Evolutionary conservation across 2,888 invertebrate genomes (phyloP).

Genomic region (Scaptomyza flava): DNA sequence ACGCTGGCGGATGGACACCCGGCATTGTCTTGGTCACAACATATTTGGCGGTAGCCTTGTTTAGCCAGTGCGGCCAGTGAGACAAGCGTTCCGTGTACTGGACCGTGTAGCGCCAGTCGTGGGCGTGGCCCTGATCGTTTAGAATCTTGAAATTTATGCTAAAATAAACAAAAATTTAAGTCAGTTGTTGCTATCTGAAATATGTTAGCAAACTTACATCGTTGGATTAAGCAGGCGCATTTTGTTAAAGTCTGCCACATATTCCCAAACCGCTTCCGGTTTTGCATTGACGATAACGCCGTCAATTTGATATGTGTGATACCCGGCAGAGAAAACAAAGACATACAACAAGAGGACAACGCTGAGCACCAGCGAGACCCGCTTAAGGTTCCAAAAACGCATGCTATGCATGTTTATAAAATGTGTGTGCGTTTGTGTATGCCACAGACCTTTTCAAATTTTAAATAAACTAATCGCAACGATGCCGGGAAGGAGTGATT

Average conservation of each 20-base stretch:
- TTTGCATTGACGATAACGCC: constrained; percentile 86
- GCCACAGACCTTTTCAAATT: constrained; percentile 37
- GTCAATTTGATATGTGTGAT: constrained; percentile 85
- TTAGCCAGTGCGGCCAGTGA: constrained; percentile 87
- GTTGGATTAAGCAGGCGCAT: constrained; percentile 89
- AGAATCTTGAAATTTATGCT: constrained; percentile 88
- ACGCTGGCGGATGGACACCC: constrained; percentile 83
- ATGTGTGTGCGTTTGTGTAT: constrained; percentile 26
- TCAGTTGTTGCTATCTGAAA: constrained; percentile 1
- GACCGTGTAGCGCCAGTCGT: constrained; percentile 89
- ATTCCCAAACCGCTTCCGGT: constrained; percentile 89
- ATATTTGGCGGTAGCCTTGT: constrained; percentile 86
- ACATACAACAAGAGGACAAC: constrained; percentile 68
- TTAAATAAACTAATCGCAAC: constrained; percentile 62
- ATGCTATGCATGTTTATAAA: constrained; percentile 61
- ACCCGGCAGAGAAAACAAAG: constrained; percentile 76
- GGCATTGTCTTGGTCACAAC: constrained; percentile 86
- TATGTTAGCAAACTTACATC: constrained; percentile 86
- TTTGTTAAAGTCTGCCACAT: constrained; percentile 90
- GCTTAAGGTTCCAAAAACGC: constrained; percentile 73
- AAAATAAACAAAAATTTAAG: background rate
- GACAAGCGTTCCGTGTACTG: constrained; percentile 88
- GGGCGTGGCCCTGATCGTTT: constrained; percentile 88
- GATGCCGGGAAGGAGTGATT: background rate
- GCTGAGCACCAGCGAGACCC: constrained; percentile 49